Base-by-base conservation (phyloP, 2,113 vertebrate species). In the Aythya baeri region DNA sequence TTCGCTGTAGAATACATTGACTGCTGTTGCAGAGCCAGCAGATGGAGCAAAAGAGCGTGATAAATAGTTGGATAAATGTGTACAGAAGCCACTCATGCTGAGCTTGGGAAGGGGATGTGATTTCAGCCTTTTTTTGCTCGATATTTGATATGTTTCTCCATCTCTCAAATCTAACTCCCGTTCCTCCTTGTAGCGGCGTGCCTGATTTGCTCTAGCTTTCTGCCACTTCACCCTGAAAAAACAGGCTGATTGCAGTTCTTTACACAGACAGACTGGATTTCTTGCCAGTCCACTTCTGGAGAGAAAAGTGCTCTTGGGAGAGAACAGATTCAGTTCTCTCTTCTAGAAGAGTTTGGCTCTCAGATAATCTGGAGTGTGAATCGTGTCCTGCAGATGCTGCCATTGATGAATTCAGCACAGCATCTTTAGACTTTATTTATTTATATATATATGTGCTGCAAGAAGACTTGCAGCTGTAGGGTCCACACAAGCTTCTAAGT, bases 1-100 rank as follows among this genome's bases (percentile, higher is more conserved):
- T 49, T 25, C 36, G 43, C 12, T 54, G 58, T 38, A 54, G 71
- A 57, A 89, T 49, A 22, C 29, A 3, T n/a, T 82, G 77, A 25
- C 46, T 89, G 57, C 67, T 75, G 34, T 72, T 79, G 74, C 62
- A 58, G 84, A 80, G 74, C 96, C 96, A 20, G 95, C 93, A 96
- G 95, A 89, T 96, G 96, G 96, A 95, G 96, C 94, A 96, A 73
- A 97, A 95, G 95, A 96, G 94, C 91, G 54, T 4, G 13, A 70
- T 46, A 85, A 84, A 79, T 58, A n/a, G 18, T 46, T 71, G 70
- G 54, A 75, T 94, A 84, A 86, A 83, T 87, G 62, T 65, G 58
- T 1, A 31, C 27, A 15, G 84, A 31, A 70, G 18, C 44, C 31
- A 8, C 58, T 70, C 25, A 7, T 36, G 59, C 32, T 0, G 9